Evolutionary conservation across 2,113 vertebrate genomes (phyloP).

Genomic region (Tursiops truncatus): DNA sequence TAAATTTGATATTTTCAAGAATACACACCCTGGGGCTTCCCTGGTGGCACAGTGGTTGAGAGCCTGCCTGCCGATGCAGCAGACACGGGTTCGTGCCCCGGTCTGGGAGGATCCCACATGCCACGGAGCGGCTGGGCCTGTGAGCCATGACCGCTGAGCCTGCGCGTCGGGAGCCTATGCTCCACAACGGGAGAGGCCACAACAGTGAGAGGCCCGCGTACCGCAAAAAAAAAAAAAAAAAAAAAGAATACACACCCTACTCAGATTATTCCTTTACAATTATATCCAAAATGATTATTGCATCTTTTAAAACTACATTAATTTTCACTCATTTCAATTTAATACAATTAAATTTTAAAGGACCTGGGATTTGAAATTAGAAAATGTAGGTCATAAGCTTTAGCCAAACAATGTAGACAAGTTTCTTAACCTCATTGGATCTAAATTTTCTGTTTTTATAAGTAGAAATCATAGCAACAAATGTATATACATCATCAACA

Average conservation of each 20-base stretch:
- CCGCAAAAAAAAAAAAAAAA: too few relatives aligned
- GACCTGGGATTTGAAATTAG: background rate
- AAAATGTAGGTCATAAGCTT: background rate
- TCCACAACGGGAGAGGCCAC: too few relatives aligned
- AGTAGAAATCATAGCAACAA: background rate
- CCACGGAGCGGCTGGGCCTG: too few relatives aligned
- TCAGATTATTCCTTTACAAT: background rate
- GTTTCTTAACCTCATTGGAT: background rate
- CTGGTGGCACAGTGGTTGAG: too few relatives aligned
- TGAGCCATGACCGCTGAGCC: too few relatives aligned
- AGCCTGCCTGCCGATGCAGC: too few relatives aligned
- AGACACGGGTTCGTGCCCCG: too few relatives aligned
- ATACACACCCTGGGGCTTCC: background rate
- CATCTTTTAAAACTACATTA: background rate
- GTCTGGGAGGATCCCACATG: too few relatives aligned
- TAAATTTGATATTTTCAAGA: constrained; percentile 14
- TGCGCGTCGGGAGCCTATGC: too few relatives aligned
- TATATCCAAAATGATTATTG: background rate
- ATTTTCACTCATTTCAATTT: background rate
- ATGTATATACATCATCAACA: background rate
- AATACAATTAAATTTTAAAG: background rate
- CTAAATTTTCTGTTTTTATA: background rate
- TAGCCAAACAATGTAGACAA: constrained; percentile 4
- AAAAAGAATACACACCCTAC: background rate
- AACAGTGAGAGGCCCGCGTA: too few relatives aligned